Conservation (phyloP, 2,888 invertebrate species). For the Arctia plantaginis region DNA sequence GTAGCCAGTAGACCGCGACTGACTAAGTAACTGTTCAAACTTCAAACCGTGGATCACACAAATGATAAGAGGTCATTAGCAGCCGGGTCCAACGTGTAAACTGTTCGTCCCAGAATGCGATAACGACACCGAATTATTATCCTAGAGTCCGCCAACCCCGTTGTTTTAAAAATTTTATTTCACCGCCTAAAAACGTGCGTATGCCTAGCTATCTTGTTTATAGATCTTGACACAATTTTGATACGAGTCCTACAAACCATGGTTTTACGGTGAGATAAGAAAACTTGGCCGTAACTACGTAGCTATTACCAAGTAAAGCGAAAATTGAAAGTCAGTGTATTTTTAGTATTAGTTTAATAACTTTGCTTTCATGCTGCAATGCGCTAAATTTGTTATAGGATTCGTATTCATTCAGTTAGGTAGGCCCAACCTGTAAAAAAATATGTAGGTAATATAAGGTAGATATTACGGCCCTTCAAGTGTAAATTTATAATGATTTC, state of each 20-base stretch:
- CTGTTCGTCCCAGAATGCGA: conserved; percentile 25
- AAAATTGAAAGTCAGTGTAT: conserved; percentile 7
- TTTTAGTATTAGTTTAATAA: neutral
- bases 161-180: conserved; percentile 15
- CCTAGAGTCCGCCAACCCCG: neutral
- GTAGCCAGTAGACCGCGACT: conserved; percentile 59
- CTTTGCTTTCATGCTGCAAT: neutral
- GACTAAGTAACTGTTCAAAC: conserved; percentile 56
- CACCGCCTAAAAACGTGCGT: conserved; percentile 11
- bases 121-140: conserved; percentile 23
- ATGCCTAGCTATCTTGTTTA: conserved; percentile 72
- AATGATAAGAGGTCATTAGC: conserved; percentile 63
- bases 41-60: conserved; percentile 46
- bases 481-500: too few relatives aligned
- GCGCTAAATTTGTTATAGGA: neutral
- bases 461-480: neutral
- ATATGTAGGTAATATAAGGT: neutral
- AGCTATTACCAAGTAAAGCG: neutral
- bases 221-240: conserved; percentile 81
- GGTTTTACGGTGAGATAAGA: conserved; percentile 39
- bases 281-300: conserved; percentile 9
- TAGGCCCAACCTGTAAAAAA: neutral
- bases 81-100: conserved; percentile 47
- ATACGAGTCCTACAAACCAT: conserved; percentile 68
- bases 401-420: neutral